A percentile compares a stretch with the other conserved stretches of the same genome.
Conservation (phyloP, 2,888 invertebrate genomes). For the Drosophila monieri region DNA sequence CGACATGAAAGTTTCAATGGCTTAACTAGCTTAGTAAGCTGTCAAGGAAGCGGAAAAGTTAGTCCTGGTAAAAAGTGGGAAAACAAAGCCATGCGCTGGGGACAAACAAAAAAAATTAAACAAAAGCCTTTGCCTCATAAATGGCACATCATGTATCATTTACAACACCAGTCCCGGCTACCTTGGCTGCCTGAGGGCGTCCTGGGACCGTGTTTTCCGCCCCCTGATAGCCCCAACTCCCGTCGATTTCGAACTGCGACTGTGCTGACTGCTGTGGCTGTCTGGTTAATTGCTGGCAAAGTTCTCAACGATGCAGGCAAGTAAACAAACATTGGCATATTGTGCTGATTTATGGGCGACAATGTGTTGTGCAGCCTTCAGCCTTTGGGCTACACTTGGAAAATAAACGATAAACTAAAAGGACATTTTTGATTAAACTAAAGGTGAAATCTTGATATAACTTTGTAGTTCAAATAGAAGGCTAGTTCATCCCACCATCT, state of each 20-base stretch:
- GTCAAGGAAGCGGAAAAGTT: conserved; percentile 50
- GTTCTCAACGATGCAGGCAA: conserved; percentile 67
- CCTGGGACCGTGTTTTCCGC: conserved; percentile 28
- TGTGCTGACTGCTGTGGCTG: conserved; percentile 50
- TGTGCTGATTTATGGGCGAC: conserved; percentile 82
- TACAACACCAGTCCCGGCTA: conserved; percentile 51
- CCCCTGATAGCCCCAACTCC: conserved; percentile 12
- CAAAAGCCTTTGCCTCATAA: conserved; percentile 80
- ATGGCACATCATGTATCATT: conserved; percentile 83
- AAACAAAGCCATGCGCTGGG: conserved; percentile 26
- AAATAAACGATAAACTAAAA: neutral
- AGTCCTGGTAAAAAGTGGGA: conserved; percentile 44
- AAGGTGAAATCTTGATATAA: neutral
- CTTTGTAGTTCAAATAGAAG: neutral
- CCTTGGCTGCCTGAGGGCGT: conserved; percentile 27
- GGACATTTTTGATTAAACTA: no score
- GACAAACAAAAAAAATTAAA: conserved; percentile 74
- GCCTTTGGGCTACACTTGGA: conserved; percentile 5
- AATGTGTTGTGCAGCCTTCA: conserved; percentile 57
- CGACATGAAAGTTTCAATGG: conserved; percentile 31
- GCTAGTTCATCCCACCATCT: neutral
- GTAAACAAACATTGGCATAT: conserved; percentile 82
- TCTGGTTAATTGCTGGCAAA: conserved; percentile 84
- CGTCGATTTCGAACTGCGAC: conserved; percentile 15
- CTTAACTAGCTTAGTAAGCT: conserved; percentile 65